phyloP scores from a whole-genome alignment of 2,113 vertebrate species.

The Oreochromis spilurus region DNA sequence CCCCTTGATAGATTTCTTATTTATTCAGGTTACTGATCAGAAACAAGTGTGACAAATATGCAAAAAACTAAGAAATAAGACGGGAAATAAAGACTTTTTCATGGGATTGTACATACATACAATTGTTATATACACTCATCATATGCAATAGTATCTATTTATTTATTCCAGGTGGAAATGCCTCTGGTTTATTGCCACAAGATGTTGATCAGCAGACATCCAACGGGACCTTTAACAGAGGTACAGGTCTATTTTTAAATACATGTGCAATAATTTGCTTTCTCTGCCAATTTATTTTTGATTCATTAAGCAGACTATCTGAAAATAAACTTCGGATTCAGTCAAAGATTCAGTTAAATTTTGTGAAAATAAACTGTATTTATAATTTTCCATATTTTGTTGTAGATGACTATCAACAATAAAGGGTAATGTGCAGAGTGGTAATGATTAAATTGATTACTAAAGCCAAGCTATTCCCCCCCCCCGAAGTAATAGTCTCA shows the following conservation, averaged over 20 bases:
- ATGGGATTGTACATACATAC: neutral
- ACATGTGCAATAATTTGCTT: neutral
- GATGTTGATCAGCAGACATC: neutral
- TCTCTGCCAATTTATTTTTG: neutral
- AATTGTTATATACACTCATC: neutral
- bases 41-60: neutral
- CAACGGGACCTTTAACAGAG: neutral
- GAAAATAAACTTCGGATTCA: neutral
- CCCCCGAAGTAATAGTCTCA: neutral
- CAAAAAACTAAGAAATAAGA: neutral
- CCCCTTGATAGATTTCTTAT: neutral
- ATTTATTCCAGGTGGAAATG: neutral
- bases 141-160: neutral
- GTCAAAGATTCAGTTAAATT: neutral
- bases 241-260: neutral
- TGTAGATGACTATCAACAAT: neutral
- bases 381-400: neutral
- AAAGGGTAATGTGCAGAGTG: neutral
- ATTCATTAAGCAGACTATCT: neutral
- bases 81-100: fast-evolving
- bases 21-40: neutral
- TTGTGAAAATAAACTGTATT: neutral
- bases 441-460: neutral
- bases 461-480: neutral
- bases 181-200: neutral